Percentiles rank a stretch among this genome's conserved stretches.
These are phyloP conservation scores for Nephrotoma flavescens DNA, from an alignment of 2,888 invertebrate genomes.

Conservation along the genomic window DNA sequence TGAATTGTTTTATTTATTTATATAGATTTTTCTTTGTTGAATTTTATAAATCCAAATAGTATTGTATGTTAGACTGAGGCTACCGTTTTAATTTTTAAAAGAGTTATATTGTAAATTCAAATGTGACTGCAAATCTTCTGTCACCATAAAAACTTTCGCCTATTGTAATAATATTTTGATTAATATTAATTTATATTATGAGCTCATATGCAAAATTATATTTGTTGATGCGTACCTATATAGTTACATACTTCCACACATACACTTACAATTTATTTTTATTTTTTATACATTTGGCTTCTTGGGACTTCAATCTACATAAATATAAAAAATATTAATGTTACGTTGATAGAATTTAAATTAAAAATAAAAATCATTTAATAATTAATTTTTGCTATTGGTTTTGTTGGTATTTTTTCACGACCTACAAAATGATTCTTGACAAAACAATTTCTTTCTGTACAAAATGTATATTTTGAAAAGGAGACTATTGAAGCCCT, in stretches of 20 bases:
- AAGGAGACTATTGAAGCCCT: background rate
- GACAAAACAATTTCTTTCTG: background rate
- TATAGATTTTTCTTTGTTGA: background rate
- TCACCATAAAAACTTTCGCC: background rate
- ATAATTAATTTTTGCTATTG: background rate
- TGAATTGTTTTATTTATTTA: background rate
- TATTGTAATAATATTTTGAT: background rate
- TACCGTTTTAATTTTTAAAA: background rate
- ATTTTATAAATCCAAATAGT: background rate
- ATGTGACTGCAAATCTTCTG: background rate
- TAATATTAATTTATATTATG: background rate
- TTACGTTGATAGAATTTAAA: background rate
- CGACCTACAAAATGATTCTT: background rate
- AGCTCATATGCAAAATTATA: background rate
- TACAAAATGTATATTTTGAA: background rate
- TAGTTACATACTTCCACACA: background rate
- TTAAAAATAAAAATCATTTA: background rate
- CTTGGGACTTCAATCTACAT: background rate
- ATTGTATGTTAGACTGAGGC: background rate
- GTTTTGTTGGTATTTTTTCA: background rate
- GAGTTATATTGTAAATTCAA: background rate
- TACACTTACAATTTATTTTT: background rate
- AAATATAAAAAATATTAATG: background rate
- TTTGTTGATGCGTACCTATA: background rate
- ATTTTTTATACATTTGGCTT: background rate